These are phyloP conservation scores for Phoebastria nigripes DNA, from an alignment of 2,797 vertebrate species.

Conservation along the genomic window DNA sequence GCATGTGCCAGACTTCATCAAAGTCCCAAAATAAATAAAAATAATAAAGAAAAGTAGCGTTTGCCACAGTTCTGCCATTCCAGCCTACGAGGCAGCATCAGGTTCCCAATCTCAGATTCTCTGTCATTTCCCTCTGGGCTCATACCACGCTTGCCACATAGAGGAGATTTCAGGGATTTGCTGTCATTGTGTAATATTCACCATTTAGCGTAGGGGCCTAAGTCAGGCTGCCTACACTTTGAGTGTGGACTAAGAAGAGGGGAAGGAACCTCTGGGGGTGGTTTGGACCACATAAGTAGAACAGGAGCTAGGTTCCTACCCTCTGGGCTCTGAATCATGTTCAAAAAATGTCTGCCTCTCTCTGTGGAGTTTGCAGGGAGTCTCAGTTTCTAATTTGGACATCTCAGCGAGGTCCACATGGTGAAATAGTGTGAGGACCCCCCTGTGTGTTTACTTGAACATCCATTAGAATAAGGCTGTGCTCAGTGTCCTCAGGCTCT, in stretches of 20 bases:
- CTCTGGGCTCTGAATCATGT: slow-evolving; percentile 50
- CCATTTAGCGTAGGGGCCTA: not conserved
- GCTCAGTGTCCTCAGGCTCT: not conserved
- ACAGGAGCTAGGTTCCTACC: slow-evolving; percentile 43
- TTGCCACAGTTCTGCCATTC: not conserved
- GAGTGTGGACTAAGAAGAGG: not conserved
- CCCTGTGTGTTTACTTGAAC: not conserved
- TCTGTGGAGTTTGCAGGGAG: slow-evolving; percentile 15
- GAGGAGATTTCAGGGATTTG: slow-evolving; percentile 6
- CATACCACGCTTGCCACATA: not conserved
- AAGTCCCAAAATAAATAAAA: not conserved
- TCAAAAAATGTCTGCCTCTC: not conserved
- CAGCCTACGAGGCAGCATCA: not conserved
- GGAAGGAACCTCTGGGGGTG: slow-evolving; percentile 29
- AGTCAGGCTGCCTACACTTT: not conserved
- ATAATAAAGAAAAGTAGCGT: not conserved
- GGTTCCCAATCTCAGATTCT: not conserved
- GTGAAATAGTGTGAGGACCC: slow-evolving; percentile 33
- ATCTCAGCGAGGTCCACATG: not conserved
- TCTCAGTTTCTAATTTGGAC: slow-evolving; percentile 29
- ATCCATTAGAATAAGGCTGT: not conserved
- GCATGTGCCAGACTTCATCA: not conserved
- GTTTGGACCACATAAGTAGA: slow-evolving; percentile 60
- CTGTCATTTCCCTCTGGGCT: not conserved
- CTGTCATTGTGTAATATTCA: slow-evolving; percentile 10